Base-by-base conservation (phyloP, 1,140 invertebrate genomes). In the Diorhabda carinulata region DNA sequence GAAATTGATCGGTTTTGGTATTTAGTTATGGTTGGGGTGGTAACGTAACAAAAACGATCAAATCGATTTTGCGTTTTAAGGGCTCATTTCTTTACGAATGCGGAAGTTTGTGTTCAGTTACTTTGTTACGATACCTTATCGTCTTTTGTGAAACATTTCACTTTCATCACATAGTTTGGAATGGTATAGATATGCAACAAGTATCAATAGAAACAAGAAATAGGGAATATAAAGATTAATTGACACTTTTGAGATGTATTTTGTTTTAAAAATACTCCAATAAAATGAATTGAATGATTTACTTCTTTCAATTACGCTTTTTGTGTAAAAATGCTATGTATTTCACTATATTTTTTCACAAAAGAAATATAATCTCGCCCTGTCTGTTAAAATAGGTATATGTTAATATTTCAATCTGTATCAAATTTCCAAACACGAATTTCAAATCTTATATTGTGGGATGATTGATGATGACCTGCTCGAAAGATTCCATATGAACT, bases 1-100 rank as follows among this genome's bases (percentile, higher is more conserved):
- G 77, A 80, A 80, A 80, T 80, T 80, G 78, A 80, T 80, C 76
- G 76, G 78, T 78, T 78, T 72, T 62, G 72, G 25, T 61, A 61
- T 43, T 61, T 61, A 61, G 25, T 43, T 61, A 43, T 61, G 59
- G 59, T 43, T 61, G 42, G 59, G 59, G 59, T 43, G 59, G 59
- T 43, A 61, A 43, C 59, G 59, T 41, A 10, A 43, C 25, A 61
- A 61, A 61, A 61, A 41, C 59, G 59, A 61, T 61, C 42, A 56
- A 58, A 43, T 45, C 64, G 62, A n/a, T 45, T 67, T 69, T 64
- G 43, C 43, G 58, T 61, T 47, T 62, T 2, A 52, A n/a, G 47
- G 70, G 60, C 10, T 69, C 66, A 69, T 66, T 41, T 61, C 66
- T 66, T 69, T 63, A 43, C 25, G 59, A 8, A 61, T 41, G 59